A percentile compares a stretch with the other conserved stretches of the same genome.
Evolutionary conservation across 2,888 invertebrate species (phyloP).

Genomic region (Plutella xylostella): DNA sequence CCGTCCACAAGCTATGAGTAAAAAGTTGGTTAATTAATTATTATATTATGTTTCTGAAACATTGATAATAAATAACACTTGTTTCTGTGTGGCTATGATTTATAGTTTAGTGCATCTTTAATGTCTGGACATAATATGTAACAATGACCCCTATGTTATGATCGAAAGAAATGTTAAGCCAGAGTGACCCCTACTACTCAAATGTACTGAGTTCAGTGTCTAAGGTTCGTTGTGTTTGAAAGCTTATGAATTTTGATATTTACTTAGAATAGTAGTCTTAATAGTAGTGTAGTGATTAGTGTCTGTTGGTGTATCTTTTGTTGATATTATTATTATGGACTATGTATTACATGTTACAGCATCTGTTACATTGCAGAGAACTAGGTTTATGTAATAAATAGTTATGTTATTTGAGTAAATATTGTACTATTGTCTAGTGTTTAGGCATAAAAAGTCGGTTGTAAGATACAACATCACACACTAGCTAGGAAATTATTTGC

Average conservation of each 20-base stretch:
- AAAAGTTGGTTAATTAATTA: too few species aligned
- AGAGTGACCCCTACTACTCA: too few species aligned
- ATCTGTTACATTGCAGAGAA: too few species aligned
- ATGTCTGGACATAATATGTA: too few species aligned
- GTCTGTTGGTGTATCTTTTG: background rate
- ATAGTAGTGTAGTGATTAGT: background rate
- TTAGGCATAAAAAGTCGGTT: background rate
- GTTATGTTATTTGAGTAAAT: background rate
- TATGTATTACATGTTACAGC: background rate
- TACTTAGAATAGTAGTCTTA: background rate
- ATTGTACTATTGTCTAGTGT: background rate
- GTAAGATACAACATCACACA: background rate
- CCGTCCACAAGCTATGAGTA: too few species aligned
- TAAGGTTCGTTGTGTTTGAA: slow-evolving; percentile 7
- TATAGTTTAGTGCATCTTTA: too few species aligned
- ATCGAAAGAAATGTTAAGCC: too few species aligned
- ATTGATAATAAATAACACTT: too few species aligned
- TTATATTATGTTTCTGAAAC: too few species aligned
- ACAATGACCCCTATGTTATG: too few species aligned
- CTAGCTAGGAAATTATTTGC: slow-evolving; percentile 40
- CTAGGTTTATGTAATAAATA: background rate
- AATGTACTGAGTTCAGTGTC: too few species aligned
- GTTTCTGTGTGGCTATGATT: too few species aligned
- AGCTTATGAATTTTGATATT: slow-evolving; percentile 4
- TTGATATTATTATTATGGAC: background rate